phyloP scores from a whole-genome alignment of 2,888 invertebrate genomes.

The Noctuana brunneofusca region DNA sequence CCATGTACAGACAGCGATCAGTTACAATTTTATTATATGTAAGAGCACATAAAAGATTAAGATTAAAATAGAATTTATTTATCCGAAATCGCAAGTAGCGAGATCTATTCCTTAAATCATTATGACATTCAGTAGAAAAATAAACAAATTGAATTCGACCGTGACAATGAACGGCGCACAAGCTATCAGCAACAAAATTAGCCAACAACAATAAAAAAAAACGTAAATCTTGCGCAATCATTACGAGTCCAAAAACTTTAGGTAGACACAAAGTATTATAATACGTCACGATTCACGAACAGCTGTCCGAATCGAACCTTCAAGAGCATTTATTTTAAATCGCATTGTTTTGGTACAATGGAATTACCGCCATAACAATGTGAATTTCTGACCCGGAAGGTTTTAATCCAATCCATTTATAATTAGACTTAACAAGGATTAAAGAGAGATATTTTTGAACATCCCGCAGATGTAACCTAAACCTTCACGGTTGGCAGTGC shows the following conservation, averaged over 20 bases:
- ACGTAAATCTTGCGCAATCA: constrained; percentile 14
- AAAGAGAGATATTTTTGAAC: constrained; percentile 14
- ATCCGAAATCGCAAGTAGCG: too few species aligned
- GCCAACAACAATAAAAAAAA: constrained; percentile 20
- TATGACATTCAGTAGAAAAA: constrained; percentile 18
- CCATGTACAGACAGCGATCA: too few species aligned
- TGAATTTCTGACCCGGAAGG: constrained; percentile 27
- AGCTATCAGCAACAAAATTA: constrained; percentile 38
- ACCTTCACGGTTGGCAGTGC: constrained; percentile 65
- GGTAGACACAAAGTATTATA: neutral
- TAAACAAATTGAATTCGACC: constrained; percentile 41
- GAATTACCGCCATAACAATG: constrained; percentile 11
- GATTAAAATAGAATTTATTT: too few species aligned
- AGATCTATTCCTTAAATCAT: neutral
- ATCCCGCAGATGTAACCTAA: constrained; percentile 50
- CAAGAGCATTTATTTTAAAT: constrained; percentile 17
- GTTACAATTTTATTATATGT: too few species aligned
- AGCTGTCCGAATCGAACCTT: constrained; percentile 15
- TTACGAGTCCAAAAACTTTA: neutral
- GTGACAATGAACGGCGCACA: constrained; percentile 51
- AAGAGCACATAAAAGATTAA: too few species aligned
- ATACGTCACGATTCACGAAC: constrained; percentile 5
- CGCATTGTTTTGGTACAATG: constrained; percentile 11
- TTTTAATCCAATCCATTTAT: constrained; percentile 2
- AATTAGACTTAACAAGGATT: constrained; percentile 16